Conservation (phyloP, 1,140 invertebrate genomes). For the Diabrotica virgifera region DNA sequence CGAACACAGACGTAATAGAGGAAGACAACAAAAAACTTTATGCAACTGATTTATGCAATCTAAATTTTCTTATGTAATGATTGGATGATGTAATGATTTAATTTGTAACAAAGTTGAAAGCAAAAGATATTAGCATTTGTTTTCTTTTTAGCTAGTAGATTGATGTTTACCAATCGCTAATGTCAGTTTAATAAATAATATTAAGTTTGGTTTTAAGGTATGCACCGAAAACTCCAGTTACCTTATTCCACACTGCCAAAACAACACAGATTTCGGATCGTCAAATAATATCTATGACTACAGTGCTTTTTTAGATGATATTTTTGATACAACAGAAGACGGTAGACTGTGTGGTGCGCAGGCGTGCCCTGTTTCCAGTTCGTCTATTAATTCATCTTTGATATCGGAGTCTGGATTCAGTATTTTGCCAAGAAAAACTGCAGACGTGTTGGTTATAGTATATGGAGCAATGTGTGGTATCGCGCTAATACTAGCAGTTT, state of each 20-base stretch:
- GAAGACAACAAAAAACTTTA: too few relatives aligned
- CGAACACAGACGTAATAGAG: too few relatives aligned
- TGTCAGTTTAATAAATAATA: too few relatives aligned
- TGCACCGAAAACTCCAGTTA: constrained; percentile 18
- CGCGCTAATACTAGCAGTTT: constrained; percentile 53
- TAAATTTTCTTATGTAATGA: too few relatives aligned
- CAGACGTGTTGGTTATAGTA: constrained; percentile 51
- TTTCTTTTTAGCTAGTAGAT: too few relatives aligned
- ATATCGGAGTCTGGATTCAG: constrained; percentile 24
- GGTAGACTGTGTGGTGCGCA: constrained; percentile 55
- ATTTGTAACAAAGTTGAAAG: too few relatives aligned
- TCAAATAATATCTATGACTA: constrained; percentile 30
- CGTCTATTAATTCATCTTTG: constrained; percentile 5
- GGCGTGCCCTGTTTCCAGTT: constrained; percentile 49
- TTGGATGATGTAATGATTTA: too few relatives aligned
- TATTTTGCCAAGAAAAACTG: constrained; percentile 48
- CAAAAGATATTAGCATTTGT: too few relatives aligned
- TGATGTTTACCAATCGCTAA: too few relatives aligned
- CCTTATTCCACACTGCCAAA: constrained; percentile 16
- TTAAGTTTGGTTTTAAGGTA: constrained; percentile 3
- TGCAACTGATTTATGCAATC: too few relatives aligned
- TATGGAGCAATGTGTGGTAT: constrained; percentile 56
- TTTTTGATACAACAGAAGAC: constrained; percentile 51
- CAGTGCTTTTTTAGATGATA: constrained; percentile 43
- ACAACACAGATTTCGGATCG: constrained; percentile 18